These are phyloP conservation scores for Amazonetta brasiliensis DNA, from an alignment of 2,797 vertebrate genomes.

Conservation along the genomic window DNA sequence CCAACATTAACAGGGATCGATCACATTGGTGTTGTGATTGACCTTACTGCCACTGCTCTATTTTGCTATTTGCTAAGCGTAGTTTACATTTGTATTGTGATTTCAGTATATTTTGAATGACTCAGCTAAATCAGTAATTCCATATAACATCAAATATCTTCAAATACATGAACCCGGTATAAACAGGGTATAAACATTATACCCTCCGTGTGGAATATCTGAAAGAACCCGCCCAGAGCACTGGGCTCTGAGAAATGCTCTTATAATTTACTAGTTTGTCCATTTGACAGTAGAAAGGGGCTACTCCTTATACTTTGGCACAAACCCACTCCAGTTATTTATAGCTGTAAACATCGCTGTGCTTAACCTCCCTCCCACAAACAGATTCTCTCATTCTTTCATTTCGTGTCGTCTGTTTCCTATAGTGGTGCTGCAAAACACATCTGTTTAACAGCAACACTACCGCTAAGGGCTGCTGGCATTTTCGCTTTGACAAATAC, in stretches of 20 bases:
- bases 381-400: neutral
- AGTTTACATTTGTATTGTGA: neutral
- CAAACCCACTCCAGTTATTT: neutral
- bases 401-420: neutral
- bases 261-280: neutral
- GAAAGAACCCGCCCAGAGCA: neutral
- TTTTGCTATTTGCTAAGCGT: neutral
- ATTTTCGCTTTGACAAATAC: neutral
- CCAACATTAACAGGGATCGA: neutral
- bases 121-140: neutral
- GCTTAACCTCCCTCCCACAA: neutral
- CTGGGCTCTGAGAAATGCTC: neutral
- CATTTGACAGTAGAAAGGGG: neutral
- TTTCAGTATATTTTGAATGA: neutral
- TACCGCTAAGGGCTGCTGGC: neutral
- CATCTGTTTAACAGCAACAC: neutral
- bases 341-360: neutral
- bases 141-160: accelerated
- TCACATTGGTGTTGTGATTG: accelerated
- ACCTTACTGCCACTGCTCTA: neutral
- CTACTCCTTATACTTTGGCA: neutral
- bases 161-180: neutral
- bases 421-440: neutral
- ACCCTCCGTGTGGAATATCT: neutral
- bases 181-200: neutral